Conservation (phyloP, 2,113 vertebrate species). For the Acrocephalus kingi region DNA sequence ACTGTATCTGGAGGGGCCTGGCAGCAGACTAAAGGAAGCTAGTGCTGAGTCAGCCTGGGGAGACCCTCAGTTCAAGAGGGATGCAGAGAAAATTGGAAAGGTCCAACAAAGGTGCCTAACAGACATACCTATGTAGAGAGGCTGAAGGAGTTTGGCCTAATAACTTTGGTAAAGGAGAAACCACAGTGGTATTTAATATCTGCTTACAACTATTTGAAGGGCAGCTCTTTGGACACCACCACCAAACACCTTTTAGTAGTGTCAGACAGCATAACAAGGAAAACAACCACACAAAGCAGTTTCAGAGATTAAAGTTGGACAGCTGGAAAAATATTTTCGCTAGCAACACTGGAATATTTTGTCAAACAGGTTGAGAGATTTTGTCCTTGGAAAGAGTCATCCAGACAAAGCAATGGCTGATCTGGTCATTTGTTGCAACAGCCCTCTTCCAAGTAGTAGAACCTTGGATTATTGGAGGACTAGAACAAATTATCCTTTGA, state of each 20-base stretch:
- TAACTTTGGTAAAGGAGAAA: not conserved
- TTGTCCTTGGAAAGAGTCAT: not conserved
- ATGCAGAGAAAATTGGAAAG: not conserved
- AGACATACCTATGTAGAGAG: not conserved
- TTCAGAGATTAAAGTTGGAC: not conserved
- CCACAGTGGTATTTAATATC: not conserved
- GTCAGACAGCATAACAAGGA: not conserved
- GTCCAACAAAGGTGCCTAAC: not conserved
- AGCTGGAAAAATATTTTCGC: not conserved
- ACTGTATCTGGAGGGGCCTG: fast-evolving
- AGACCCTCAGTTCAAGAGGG: not conserved
- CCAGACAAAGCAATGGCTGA: not conserved
- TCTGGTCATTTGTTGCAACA: not conserved
- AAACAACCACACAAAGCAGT: not conserved
- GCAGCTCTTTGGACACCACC: not conserved
- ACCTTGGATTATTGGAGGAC: not conserved
- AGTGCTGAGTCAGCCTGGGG: not conserved
- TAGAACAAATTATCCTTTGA: not conserved
- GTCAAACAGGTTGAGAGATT: not conserved
- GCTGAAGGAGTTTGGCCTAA: not conserved
- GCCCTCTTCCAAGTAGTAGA: not conserved
- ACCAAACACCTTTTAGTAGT: not conserved
- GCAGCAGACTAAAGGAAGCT: not conserved
- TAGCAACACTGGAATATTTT: not conserved
- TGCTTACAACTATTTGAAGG: not conserved